phyloP scores from a whole-genome alignment of 2,888 invertebrate genomes.

The Nesidiocoris tenuis region DNA sequence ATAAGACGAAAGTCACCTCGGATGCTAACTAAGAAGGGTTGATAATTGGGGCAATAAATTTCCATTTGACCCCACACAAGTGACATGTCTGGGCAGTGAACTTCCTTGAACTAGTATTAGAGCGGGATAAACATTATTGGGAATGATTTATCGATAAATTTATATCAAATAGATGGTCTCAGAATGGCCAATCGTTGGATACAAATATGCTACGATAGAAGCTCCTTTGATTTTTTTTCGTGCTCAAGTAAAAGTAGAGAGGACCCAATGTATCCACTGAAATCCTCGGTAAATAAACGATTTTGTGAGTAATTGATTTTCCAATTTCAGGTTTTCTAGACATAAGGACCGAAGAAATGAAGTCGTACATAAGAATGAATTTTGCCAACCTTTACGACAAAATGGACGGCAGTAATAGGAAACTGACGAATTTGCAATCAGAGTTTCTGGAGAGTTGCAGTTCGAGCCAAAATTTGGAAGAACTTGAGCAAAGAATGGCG shows the following conservation, averaged over 20 bases:
- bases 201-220: too few species aligned
- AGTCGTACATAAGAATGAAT: constrained; percentile 20
- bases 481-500: constrained; percentile 59
- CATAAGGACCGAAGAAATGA: constrained; percentile 17
- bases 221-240: too few species aligned
- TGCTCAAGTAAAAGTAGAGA: too few species aligned
- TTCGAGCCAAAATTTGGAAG: constrained; percentile 14
- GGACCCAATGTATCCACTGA: too few species aligned
- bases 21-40: constrained; percentile 17
- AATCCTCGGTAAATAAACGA: too few species aligned
- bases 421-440: constrained; percentile 22
- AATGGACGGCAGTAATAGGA: constrained; percentile 14
- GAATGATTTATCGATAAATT: background rate
- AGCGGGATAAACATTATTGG: background rate
- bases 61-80: constrained; percentile 8
- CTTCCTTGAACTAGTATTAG: too few species aligned
- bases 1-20: background rate
- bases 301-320: too few species aligned
- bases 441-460: constrained; percentile 17
- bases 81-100: background rate
- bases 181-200: too few species aligned
- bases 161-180: too few species aligned
- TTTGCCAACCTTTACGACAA: constrained; percentile 21
- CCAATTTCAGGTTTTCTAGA: constrained; percentile 21
- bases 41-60: constrained; percentile 16